These are phyloP conservation scores for Embiotoca jacksoni DNA, from an alignment of 2,113 vertebrate genomes.

Conservation along the genomic window DNA sequence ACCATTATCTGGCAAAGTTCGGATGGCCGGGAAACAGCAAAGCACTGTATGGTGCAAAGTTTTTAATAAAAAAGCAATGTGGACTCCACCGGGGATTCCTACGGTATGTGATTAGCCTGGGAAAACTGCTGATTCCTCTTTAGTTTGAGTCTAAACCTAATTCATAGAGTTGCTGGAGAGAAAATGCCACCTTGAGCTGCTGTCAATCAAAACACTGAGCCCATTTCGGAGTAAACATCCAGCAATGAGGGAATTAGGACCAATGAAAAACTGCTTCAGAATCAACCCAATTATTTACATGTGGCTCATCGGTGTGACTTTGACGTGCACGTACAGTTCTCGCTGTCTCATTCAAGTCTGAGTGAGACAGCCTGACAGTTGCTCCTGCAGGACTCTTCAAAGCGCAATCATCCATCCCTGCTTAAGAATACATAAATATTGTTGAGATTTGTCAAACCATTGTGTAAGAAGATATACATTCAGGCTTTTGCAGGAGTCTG, in stretches of 20 bases:
- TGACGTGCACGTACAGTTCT: neutral
- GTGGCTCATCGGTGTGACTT: constrained; percentile 14
- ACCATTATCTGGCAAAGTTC: constrained; percentile 76
- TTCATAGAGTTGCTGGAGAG: constrained; percentile 26
- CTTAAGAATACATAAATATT: constrained; percentile 14
- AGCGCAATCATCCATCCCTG: constrained; percentile 22
- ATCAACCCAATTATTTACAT: constrained; percentile 39
- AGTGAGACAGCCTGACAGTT: constrained; percentile 16
- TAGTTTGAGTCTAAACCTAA: constrained; percentile 44
- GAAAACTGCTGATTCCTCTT: constrained; percentile 38
- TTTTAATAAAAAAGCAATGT: constrained; percentile 25
- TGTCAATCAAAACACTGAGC: constrained; percentile 45
- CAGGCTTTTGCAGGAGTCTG: constrained; percentile 28
- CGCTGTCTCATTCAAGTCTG: constrained; percentile 25
- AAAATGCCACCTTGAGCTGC: constrained; percentile 52
- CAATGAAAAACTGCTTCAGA: constrained; percentile 15
- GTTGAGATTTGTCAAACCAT: constrained; percentile 13
- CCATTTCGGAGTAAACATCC: constrained; percentile 43
- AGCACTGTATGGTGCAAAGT: constrained; percentile 34
- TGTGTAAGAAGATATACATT: constrained; percentile 19
- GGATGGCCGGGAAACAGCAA: constrained; percentile 39
- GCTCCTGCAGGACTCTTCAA: constrained; percentile 24
- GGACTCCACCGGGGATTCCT: constrained; percentile 33
- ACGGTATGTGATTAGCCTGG: constrained; percentile 21
- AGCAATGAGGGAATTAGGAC: constrained; percentile 14